Base-by-base conservation (phyloP, 1,140 invertebrate species). In the Mylabris phalerata region DNA sequence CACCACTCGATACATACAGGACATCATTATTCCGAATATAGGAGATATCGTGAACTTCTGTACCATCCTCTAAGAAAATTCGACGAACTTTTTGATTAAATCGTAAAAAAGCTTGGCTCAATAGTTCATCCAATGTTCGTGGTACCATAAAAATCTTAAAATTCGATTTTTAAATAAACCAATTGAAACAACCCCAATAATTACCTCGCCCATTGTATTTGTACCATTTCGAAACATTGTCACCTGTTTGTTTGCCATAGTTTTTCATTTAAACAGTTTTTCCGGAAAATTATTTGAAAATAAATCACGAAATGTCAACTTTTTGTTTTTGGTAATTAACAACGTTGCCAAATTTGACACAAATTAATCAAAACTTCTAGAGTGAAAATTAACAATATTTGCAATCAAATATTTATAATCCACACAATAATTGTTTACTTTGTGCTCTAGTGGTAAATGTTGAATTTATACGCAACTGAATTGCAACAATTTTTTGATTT, bases 1-100 rank as follows among this genome's bases (percentile, higher is more conserved):
- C 68, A 9, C 70, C 67, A 40, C 55, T 55, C 44, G 68, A 72
- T 49, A 73, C 55, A 60, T 69, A 75, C 43, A 76, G 52, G 38
- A 69, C 61, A 61, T 76, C 75, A 62, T 72, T 68, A 60, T 76
- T 70, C 44, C 71, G 55, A 38, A 76, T 71, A 50, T 68, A 64
- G n/a, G 69, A 49, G 41, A 72, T 63, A 55, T 75, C 67, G 40
- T 62, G 66, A 6, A 75, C 66, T 68, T 75, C 71, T 49, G 69
- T 71, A 9, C 73, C 75, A 52, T 70, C 59, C 51, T 69, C 61
- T 13, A 67, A 62, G 59, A 72, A 75, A 41, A 75, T 58, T 11
- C 63, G 45, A 19, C 48, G 59, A 6, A 59, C 55, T 43, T 56
- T 42, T 4, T 64, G 59, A 24, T 67, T 59, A 50, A 69, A 65